phyloP scores from a whole-genome alignment of 1,140 invertebrate species.

The Medauroidea extradentata region DNA sequence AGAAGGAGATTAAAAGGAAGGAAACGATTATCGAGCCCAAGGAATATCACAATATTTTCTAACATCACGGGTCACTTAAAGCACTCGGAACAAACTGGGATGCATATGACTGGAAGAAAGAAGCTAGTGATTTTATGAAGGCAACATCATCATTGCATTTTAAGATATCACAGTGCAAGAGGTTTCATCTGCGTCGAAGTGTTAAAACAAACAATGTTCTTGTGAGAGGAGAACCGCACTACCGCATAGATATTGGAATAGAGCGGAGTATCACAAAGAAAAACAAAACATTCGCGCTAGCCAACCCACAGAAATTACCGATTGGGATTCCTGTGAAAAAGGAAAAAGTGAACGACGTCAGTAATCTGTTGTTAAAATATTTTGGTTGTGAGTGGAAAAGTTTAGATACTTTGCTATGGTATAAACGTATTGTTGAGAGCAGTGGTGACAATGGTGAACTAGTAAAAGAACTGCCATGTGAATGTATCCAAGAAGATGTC shows the following conservation, averaged over 20 bases:
- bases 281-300: too few species aligned
- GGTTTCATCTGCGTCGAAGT: conserved; percentile 23
- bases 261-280: too few species aligned
- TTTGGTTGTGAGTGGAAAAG: too few species aligned
- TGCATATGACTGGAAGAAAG: conserved; percentile 21
- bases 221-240: conserved; percentile 23
- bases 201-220: conserved; percentile 15
- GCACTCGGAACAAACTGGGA: conserved; percentile 7
- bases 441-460: too few species aligned
- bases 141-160: conserved; percentile 22
- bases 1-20: conserved; percentile 24
- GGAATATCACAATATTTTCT: conserved; percentile 21
- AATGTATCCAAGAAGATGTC: too few species aligned
- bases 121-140: conserved; percentile 13
- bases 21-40: conserved; percentile 21
- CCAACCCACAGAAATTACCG: too few species aligned
- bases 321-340: too few species aligned
- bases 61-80: conserved; percentile 19
- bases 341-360: too few species aligned
- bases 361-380: too few species aligned
- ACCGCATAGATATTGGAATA: conserved; percentile 5
- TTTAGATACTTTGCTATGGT: too few species aligned
- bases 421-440: too few species aligned
- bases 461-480: too few species aligned
- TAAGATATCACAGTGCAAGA: conserved; percentile 20